These are phyloP conservation scores for Toxotes chatareus DNA, from an alignment of 2,113 vertebrate species.

Conservation along the genomic window DNA sequence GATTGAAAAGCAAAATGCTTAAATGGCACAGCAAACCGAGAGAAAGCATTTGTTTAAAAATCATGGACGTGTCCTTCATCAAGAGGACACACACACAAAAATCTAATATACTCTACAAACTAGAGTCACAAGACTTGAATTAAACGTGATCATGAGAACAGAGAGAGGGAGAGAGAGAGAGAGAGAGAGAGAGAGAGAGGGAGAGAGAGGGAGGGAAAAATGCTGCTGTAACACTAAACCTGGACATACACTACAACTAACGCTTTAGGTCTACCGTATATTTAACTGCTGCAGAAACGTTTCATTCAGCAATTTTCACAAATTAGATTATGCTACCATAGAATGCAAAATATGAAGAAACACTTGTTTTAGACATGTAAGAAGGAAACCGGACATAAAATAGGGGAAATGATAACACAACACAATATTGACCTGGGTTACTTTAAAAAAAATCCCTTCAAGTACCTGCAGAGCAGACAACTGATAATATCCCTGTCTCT, in stretches of 20 bases:
- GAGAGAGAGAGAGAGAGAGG: too few relatives aligned
- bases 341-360: neutral
- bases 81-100: conserved; percentile 28
- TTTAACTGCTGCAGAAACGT: neutral
- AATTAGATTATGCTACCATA: conserved; percentile 6
- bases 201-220: neutral
- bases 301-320: neutral
- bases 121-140: conserved; percentile 59
- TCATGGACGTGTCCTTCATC: neutral
- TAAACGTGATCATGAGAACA: conserved; percentile 36
- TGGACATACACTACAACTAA: neutral
- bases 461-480: neutral
- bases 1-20: neutral
- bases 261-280: neutral
- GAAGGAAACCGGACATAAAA: neutral
- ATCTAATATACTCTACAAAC: conserved; percentile 37
- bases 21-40: neutral
- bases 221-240: neutral
- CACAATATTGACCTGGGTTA: neutral
- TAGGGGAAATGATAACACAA: neutral
- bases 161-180: neutral
- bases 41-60: conserved; percentile 25
- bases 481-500: neutral
- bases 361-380: neutral
- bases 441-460: neutral